Conservation (phyloP, 2,113 vertebrate genomes). For the Odobenus rosmarus region DNA sequence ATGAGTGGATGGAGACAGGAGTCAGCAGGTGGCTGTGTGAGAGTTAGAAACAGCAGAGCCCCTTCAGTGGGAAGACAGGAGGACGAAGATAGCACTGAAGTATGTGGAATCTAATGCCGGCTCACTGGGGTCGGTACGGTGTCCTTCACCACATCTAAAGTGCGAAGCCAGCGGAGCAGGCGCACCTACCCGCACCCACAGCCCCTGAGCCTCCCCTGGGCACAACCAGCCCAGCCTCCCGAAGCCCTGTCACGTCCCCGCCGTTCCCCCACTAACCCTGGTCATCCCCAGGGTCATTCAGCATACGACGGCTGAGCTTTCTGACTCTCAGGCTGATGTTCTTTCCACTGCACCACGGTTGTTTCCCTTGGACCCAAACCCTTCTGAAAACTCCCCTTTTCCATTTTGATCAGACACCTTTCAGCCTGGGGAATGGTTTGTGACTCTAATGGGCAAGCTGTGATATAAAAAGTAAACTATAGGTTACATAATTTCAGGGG, state of each 20-base stretch:
- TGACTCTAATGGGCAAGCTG: constrained; percentile 11
- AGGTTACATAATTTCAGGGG: constrained; percentile 9
- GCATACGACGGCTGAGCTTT: no score
- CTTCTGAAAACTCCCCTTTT: constrained; percentile 43
- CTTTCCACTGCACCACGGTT: neutral
- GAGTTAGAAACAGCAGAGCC: neutral
- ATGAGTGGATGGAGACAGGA: neutral
- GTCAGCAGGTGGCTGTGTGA: neutral
- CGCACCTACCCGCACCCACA: fast-evolving
- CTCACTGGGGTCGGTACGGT: no score
- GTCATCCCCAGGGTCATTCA: neutral
- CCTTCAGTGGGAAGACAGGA: neutral
- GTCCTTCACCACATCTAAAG: neutral
- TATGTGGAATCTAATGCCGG: no score
- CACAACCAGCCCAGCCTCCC: no score
- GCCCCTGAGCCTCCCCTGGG: neutral
- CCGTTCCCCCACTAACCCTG: neutral
- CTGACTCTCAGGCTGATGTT: neutral
- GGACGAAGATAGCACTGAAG: neutral
- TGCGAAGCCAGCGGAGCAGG: neutral
- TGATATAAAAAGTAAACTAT: constrained; percentile 6
- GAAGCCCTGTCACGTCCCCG: neutral
- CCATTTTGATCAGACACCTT: neutral
- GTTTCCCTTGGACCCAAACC: neutral
- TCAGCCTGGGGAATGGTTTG: constrained; percentile 17